Base-by-base conservation (phyloP, 2,888 invertebrate genomes). In the Tetheella fluctuosa region DNA sequence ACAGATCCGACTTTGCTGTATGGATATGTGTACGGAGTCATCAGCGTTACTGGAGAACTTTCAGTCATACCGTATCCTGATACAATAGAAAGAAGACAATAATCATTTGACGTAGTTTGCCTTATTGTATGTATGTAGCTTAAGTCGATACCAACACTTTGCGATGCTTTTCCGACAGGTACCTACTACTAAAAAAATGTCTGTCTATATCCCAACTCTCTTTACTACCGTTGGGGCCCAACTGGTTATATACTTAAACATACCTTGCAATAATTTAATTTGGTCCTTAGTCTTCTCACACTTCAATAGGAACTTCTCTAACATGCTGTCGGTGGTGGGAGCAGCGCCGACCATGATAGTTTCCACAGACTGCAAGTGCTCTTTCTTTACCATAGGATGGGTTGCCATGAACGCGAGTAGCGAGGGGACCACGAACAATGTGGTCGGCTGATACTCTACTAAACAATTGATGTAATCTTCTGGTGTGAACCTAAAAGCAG, bases 341-440 rank as follows among this genome's bases (percentile, higher is more conserved):
- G 97, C 97, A 0, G 97, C 97, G 0, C 96, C 97, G 12, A 95
- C 95, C 75, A 96, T 94, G 28, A 97, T 93, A 3, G 93, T 91
- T 60, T 94, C 93, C 0, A 97, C 89, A 0, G 94, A 94, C 25
- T 94, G 89, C 57, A 97, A 84, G 74, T 96, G 96, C 61, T 95
- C 95, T 67, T 94, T 93, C 57, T 94, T 94, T 7, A 97, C 95
- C 34, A 94, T 85, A 0, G 96, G 96, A 83, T 96, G 96, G 20
- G 96, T 95, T 0, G 96, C 95, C 61, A 97, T 83, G 85, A 97
- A 97, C 2, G 96, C 91, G 20, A 97, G 86, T 8, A 97, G 88
- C 0, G 97, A 97, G 0, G 97, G 97, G 1, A 97, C 97, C 2
- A 96, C 94, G 76, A 96, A 96, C 23, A 96, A 76, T 1, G 94